A percentile compares a stretch with the other conserved stretches of the same genome.
These are phyloP conservation scores for Rhagologus leucostigma DNA, from an alignment of 2,113 vertebrate species.

Conservation along the genomic window DNA sequence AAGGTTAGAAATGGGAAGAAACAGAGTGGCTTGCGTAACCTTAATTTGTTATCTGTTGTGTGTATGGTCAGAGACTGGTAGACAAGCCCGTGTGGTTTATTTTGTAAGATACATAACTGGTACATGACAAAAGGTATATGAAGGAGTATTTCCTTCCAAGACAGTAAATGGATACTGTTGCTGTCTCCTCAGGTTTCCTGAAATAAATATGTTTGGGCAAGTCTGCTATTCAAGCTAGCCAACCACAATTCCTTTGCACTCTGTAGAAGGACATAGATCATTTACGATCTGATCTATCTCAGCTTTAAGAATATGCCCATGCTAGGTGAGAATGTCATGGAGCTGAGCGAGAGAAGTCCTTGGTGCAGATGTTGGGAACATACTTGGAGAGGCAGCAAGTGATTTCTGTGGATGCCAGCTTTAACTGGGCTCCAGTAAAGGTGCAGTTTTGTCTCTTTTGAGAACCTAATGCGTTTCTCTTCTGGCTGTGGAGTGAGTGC, in stretches of 20 bases:
- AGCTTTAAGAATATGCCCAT: not conserved
- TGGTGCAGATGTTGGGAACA: not conserved
- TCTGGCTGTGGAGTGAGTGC: not conserved
- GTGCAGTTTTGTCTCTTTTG: not conserved
- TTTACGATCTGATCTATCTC: not conserved
- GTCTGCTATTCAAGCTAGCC: not conserved
- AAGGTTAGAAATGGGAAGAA: not conserved
- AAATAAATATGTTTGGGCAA: not conserved
- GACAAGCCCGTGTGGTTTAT: not conserved
- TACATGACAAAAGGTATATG: not conserved
- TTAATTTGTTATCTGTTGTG: not conserved
- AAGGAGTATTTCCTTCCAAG: not conserved
- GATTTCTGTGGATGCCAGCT: not conserved
- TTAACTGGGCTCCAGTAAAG: not conserved
- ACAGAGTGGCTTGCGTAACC: not conserved
- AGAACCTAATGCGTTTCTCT: not conserved
- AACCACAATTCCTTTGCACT: not conserved
- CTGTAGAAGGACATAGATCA: not conserved
- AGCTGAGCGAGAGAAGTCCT: not conserved
- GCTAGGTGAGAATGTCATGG: not conserved
- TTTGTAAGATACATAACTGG: not conserved
- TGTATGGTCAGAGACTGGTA: not conserved
- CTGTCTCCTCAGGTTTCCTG: not conserved
- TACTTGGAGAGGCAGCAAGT: not conserved
- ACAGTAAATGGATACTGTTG: not conserved